A percentile compares a stretch with the other conserved stretches of the same genome.
Conservation (phyloP, 2,797 vertebrate genomes). For the Myotis vivesi region DNA sequence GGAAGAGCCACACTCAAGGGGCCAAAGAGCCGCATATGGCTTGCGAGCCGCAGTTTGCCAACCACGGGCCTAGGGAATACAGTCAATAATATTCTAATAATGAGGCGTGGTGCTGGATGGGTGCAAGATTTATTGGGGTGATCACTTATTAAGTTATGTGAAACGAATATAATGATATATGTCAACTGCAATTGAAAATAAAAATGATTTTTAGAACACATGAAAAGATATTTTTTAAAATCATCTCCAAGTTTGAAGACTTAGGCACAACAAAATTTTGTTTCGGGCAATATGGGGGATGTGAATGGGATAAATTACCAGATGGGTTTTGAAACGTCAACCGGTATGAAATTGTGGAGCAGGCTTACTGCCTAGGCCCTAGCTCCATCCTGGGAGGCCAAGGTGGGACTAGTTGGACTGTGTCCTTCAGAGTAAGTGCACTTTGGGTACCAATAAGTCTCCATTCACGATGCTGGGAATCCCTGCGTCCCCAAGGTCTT, state of each 20-base stretch:
- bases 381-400: neutral
- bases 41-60: no score
- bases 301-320: neutral
- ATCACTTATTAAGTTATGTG: neutral
- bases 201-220: neutral
- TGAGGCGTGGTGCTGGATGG: neutral
- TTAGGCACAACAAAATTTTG: neutral
- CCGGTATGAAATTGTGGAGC: neutral
- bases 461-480: neutral
- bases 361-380: neutral
- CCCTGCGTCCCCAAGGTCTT: conserved; percentile 44
- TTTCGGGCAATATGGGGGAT: rapidly evolving
- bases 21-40: no score
- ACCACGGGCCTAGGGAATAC: neutral
- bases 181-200: neutral
- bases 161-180: neutral
- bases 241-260: neutral
- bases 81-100: neutral
- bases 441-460: conserved; percentile 3
- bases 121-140: neutral
- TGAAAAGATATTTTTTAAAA: neutral
- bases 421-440: conserved; percentile 49
- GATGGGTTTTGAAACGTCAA: neutral
- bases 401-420: rapidly evolving
- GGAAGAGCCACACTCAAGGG: no score